Evolutionary conservation across 2,888 invertebrate genomes (phyloP), one percentile per base, ranked within the genome.

Genomic region (Romanomermis culicivorax): DNA sequence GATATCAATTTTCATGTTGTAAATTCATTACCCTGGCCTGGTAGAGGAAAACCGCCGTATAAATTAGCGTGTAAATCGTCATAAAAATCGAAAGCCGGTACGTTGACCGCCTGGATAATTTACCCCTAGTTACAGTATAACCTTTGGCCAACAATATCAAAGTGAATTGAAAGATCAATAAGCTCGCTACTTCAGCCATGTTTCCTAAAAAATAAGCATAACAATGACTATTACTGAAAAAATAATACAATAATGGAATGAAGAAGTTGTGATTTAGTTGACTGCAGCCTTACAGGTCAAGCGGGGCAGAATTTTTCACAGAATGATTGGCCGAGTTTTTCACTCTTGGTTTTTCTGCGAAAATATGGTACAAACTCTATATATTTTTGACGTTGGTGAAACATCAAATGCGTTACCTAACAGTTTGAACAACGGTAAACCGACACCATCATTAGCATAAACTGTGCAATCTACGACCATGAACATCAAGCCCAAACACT

Each of bases 131-230:
- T 29, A 89, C 81, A 0, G 87, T 88, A 69, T 81, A 89, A 0
- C 89, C 89, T 67, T 88, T 86, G 0, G 82, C 86, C 70, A 89
- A 73, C 2, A 89, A 72, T 1, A 89, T 74, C 53, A 89, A 72
- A 17, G 88, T 73, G 0, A 86, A 71, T 0, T 88, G 74, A 65
- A 83, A 87, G 0, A 79, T 72, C 53, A 80, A 80, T 67, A 83
- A 82, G 20, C 83, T 80, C 1, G 77, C 70, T 0, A 82, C 79
- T 69, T 81, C 80, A 45, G 80, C 71, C 58, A 83, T 74, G 58
- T 79, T 77, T n/a, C 83, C 83, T 80, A 71, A 42, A 71, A 76
- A 53, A 49, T n/a, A 23, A 20, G 11, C 7, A 23, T 7, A 45
- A 45, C n/a, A n/a, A n/a, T n/a, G n/a, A n/a, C n/a, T n/a, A n/a